Evolutionary conservation across 2,797 vertebrate genomes (phyloP).

Genomic region (Sebastes umbrosus): DNA sequence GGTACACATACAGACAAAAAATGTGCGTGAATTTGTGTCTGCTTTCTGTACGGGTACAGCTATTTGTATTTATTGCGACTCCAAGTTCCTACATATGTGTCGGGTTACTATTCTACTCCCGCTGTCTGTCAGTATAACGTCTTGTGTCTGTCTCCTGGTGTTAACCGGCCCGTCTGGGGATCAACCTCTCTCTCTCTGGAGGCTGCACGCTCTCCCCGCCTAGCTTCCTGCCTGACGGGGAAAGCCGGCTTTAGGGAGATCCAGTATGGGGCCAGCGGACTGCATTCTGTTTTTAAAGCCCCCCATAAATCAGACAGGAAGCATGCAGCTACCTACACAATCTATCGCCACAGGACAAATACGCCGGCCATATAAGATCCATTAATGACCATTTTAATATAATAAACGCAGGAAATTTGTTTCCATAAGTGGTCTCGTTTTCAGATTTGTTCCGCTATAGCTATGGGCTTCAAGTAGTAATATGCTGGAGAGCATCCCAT

Average conservation of each 20-base stretch:
- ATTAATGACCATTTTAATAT: conserved; percentile 67
- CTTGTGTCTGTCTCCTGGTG: conserved; percentile 1
- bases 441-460: conserved; percentile 48
- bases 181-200: conserved; percentile 24
- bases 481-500: conserved; percentile 11
- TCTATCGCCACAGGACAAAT: conserved; percentile 43
- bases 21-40: background rate
- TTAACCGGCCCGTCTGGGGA: conserved; percentile 12
- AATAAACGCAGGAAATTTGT: conserved; percentile 66
- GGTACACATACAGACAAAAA: background rate
- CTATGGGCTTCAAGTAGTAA: conserved; percentile 23
- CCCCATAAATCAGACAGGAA: conserved; percentile 71
- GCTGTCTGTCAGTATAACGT: background rate
- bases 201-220: background rate
- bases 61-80: background rate
- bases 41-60: background rate
- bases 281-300: conserved; percentile 63
- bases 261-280: conserved; percentile 30
- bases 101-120: background rate
- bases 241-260: conserved; percentile 35
- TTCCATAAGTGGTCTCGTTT: conserved; percentile 52
- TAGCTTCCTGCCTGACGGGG: conserved; percentile 26
- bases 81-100: background rate
- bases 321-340: conserved; percentile 53
- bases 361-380: conserved; percentile 16